A percentile compares a stretch with the other conserved stretches of the same genome.
Conservation (phyloP, 2,797 vertebrate species). For the Denticeps clupeoides region DNA sequence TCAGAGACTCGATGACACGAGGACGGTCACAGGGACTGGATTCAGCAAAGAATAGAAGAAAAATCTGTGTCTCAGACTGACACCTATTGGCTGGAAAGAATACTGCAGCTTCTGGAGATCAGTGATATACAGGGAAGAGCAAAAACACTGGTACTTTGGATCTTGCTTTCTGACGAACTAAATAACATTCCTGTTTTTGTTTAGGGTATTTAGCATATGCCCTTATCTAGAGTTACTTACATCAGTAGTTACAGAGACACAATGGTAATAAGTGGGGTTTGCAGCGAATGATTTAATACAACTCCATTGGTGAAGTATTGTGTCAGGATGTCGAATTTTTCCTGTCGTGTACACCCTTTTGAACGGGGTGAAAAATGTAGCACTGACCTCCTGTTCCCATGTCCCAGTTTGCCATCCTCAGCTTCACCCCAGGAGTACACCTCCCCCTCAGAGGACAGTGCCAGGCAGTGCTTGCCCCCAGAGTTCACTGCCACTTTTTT, state of each 20-base stretch:
- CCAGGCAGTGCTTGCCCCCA: slow-evolving; percentile 94
- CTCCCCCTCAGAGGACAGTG: slow-evolving; percentile 91
- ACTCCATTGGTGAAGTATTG: too few relatives aligned
- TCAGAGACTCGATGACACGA: slow-evolving; percentile 89
- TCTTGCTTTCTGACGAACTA: neutral
- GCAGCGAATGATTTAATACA: too few relatives aligned
- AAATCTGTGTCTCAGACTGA: neutral
- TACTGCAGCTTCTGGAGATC: neutral
- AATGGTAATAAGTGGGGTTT: too few relatives aligned
- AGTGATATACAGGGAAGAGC: neutral
- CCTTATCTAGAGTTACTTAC: too few relatives aligned
- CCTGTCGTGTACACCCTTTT: too few relatives aligned
- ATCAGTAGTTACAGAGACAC: too few relatives aligned
- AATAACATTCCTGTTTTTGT: too few relatives aligned
- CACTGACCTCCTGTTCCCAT: slow-evolving; percentile 86
- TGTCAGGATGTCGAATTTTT: too few relatives aligned
- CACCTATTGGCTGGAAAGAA: slow-evolving; percentile 6
- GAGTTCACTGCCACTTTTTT: slow-evolving; percentile 97
- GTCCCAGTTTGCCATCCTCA: slow-evolving; percentile 93
- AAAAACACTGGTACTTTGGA: neutral
- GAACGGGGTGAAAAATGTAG: neutral
- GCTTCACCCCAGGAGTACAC: slow-evolving; percentile 98
- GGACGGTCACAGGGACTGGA: slow-evolving; percentile 96
- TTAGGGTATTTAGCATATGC: too few relatives aligned
- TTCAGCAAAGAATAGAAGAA: too few relatives aligned